These are phyloP conservation scores for Basileuterus tristriatus DNA, from an alignment of 2,797 vertebrate genomes.

Conservation along the genomic window DNA sequence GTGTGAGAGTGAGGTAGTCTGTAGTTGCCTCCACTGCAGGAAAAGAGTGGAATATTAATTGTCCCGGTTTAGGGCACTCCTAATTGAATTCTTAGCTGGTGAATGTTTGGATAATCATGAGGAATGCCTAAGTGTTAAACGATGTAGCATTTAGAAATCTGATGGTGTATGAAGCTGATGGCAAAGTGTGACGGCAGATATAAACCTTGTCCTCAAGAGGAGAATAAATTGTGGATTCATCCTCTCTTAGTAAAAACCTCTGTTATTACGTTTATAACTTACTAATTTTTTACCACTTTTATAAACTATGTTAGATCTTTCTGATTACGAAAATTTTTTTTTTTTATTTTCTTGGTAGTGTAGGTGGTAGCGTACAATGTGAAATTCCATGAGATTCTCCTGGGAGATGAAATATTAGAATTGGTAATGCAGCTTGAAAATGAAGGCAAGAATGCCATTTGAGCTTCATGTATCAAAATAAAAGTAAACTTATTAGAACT, in stretches of 20 bases:
- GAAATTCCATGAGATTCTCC: neutral
- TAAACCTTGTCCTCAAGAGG: neutral
- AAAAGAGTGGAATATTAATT: neutral
- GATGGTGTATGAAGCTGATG: neutral
- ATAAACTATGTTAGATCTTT: neutral
- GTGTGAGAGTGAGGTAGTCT: neutral
- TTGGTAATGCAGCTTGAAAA: neutral
- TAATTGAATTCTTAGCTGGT: neutral
- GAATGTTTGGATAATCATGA: neutral
- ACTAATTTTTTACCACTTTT: neutral
- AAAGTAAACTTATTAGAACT: neutral
- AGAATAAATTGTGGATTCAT: neutral
- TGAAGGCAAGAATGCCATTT: neutral
- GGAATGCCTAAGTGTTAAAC: neutral
- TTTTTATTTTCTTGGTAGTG: neutral
- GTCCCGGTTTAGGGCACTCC: neutral
- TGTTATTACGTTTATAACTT: neutral
- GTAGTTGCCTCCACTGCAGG: neutral
- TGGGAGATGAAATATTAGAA: neutral
- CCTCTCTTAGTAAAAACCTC: neutral
- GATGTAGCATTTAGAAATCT: neutral
- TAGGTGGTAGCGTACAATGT: neutral
- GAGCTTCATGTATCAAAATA: neutral
- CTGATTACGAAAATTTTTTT: neutral
- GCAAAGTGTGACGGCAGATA: neutral